phyloP scores from a whole-genome alignment of 2,797 vertebrate species.

The Austrolebias charrua region DNA sequence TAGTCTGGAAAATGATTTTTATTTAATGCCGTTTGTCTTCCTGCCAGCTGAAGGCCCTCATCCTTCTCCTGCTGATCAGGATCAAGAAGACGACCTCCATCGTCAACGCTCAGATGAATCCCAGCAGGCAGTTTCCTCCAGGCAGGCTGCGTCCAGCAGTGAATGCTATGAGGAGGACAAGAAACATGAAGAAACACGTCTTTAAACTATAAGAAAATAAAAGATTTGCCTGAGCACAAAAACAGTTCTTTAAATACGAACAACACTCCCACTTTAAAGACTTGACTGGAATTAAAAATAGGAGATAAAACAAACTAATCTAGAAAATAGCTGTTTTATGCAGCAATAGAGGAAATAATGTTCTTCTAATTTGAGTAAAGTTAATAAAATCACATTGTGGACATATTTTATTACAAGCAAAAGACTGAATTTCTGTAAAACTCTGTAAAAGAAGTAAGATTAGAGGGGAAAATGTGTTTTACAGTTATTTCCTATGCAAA shows the following conservation, averaged over 20 bases:
- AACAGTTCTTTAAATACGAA: background rate
- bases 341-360: too few relatives aligned
- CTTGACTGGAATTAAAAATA: background rate
- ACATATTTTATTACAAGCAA: background rate
- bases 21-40: background rate
- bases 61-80: background rate
- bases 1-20: background rate
- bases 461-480: too few relatives aligned
- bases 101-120: background rate
- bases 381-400: background rate
- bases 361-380: background rate
- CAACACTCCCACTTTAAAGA: background rate
- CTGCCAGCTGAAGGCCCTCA: background rate
- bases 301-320: too few relatives aligned
- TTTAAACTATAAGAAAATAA: conserved; percentile 10
- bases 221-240: background rate
- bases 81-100: fast-evolving
- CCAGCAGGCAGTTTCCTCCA: background rate
- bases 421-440: background rate
- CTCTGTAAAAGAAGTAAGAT: background rate
- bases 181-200: background rate
- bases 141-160: background rate
- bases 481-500: too few relatives aligned
- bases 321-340: too few relatives aligned
- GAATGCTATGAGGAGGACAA: fast-evolving